Conservation (phyloP, 92 coral and sea anemone species). For the Porites lobata region DNA sequence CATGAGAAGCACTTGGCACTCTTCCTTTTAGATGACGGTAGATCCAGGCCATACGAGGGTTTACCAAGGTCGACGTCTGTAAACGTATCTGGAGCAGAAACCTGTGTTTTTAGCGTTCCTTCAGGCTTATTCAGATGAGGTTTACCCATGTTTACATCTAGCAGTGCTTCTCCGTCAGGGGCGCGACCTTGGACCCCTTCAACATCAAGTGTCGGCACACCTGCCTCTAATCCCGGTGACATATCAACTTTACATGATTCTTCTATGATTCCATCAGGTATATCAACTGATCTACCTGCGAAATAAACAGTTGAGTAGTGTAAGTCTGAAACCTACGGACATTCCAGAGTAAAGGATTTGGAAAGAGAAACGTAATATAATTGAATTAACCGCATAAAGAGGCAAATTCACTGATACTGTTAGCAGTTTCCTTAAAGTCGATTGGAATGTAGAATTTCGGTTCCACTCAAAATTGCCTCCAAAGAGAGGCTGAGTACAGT, state of each 20-base stretch:
- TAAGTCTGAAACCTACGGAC: too few relatives aligned
- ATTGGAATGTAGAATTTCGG: too few relatives aligned
- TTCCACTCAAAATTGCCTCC: too few relatives aligned
- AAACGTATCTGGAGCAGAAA: conserved; percentile 16
- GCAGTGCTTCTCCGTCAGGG: conserved; percentile 1
- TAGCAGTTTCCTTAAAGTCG: too few relatives aligned
- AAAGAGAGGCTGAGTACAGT: too few relatives aligned
- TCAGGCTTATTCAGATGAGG: conserved; percentile 10
- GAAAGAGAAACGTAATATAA: too few relatives aligned
- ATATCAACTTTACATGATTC: conserved; percentile 27
- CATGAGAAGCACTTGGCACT: conserved; percentile 36
- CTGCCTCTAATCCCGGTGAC: conserved; percentile 20
- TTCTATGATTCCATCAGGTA: conserved; percentile 8
- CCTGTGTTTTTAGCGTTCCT: background rate
- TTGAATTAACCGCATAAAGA: too few relatives aligned
- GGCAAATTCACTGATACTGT: too few relatives aligned
- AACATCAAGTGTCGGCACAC: conserved; percentile 19
- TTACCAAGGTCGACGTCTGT: conserved; percentile 5
- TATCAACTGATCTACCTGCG: background rate
- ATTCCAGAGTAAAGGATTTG: too few relatives aligned
- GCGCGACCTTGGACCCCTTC: conserved; percentile 27
- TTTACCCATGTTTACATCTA: background rate
- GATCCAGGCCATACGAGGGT: background rate
- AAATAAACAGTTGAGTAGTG: too few relatives aligned
- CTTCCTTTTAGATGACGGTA: conserved; percentile 20